Evolutionary conservation across 2,113 vertebrate genomes (phyloP).

Genomic region (Ramphastos sulfuratus): DNA sequence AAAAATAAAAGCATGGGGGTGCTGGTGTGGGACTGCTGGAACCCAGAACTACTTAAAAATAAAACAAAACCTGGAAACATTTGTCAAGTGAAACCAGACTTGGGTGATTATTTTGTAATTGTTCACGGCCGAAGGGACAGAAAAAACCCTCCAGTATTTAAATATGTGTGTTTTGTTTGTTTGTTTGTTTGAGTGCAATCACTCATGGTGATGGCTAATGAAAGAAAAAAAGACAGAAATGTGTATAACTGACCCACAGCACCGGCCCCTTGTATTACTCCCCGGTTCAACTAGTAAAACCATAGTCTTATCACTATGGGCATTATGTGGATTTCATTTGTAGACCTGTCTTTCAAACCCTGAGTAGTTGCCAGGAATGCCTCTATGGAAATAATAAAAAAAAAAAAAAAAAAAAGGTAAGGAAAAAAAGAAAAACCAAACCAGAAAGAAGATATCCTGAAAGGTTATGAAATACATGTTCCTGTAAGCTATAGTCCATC

Average conservation of each 20-base stretch:
- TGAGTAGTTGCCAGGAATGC: neutral
- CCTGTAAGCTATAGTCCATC: neutral
- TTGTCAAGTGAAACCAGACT: neutral
- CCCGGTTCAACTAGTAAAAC: neutral
- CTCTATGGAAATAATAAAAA: neutral
- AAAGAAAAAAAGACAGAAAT: neutral
- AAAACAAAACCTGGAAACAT: slow-evolving; percentile 32
- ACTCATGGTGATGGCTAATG: neutral
- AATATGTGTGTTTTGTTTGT: slow-evolving; percentile 1
- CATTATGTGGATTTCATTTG: neutral
- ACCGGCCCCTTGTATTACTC: neutral
- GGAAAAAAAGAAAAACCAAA: neutral
- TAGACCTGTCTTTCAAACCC: neutral
- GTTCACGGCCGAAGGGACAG: neutral
- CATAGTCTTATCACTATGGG: neutral
- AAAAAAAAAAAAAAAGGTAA: neutral
- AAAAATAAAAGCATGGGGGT: neutral
- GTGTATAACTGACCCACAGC: neutral
- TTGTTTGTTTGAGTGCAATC: neutral
- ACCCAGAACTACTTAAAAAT: neutral
- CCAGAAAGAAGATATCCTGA: neutral
- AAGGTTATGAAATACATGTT: neutral
- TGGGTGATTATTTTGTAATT: neutral
- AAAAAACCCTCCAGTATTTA: neutral
- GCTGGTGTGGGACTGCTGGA: neutral